phyloP scores from a whole-genome alignment of 2,888 invertebrate genomes.

The Pelosia muscerda region DNA sequence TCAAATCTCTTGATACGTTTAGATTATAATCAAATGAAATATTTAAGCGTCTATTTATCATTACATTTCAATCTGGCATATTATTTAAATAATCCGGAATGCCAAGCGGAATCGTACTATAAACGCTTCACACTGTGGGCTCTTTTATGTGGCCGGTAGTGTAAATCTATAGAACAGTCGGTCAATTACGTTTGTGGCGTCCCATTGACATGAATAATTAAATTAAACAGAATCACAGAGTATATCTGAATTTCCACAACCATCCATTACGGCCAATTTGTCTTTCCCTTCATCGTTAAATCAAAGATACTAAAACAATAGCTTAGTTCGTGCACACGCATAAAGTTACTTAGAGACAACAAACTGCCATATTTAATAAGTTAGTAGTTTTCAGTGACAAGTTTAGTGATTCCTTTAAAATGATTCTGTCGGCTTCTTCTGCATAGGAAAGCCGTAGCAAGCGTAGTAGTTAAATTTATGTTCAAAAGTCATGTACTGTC shows the following conservation, averaged over 20 bases:
- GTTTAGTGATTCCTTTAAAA: no score
- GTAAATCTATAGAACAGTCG: conserved; percentile 47
- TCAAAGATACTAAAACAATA: no score
- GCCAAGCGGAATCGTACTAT: neutral
- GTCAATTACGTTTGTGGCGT: conserved; percentile 52
- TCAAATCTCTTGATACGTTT: neutral
- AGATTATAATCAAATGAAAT: neutral
- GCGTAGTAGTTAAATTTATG: no score
- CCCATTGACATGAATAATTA: conserved; percentile 69
- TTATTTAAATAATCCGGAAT: neutral
- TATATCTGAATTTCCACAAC: conserved; percentile 24
- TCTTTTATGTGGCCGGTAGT: conserved; percentile 36
- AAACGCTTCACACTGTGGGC: conserved; percentile 5
- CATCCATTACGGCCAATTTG: neutral
- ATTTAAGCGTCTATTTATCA: neutral
- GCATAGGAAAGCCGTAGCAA: no score
- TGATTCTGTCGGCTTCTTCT: no score
- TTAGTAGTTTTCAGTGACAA: no score
- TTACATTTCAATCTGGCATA: neutral
- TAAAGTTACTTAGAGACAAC: neutral
- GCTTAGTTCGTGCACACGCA: neutral
- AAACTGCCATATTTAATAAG: no score
- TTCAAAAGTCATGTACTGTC: no score
- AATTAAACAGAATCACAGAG: conserved; percentile 54
- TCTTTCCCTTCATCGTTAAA: neutral